Percentiles rank a stretch among this genome's conserved stretches.
These are phyloP conservation scores for Phymastichus coffea DNA, from an alignment of 1,140 invertebrate genomes.

Conservation along the genomic window DNA sequence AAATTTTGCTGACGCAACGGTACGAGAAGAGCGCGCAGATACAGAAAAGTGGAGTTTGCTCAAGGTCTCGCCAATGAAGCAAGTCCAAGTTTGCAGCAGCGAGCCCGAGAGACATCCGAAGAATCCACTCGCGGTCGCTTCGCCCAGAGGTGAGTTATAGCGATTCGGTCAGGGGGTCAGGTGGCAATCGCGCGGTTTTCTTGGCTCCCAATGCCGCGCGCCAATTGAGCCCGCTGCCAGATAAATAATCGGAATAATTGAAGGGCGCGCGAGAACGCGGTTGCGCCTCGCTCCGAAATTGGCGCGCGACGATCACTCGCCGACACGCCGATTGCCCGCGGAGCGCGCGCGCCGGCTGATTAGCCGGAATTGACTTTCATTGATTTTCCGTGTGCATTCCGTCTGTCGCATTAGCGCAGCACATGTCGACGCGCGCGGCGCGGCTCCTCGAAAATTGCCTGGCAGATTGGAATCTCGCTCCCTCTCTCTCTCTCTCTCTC, in stretches of 20 bases:
- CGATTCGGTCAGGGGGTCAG: not conserved
- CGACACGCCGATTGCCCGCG: no score
- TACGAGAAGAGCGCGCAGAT: no score
- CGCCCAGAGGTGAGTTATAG: not conserved
- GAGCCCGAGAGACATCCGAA: not conserved
- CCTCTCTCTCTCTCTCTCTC: no score
- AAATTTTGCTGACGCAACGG: no score
- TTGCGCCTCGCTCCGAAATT: no score
- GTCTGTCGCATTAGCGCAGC: not conserved
- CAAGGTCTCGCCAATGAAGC: not conserved
- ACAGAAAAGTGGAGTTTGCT: no score
- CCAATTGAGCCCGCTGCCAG: not conserved
- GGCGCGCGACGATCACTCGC: no score
- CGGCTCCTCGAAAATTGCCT: constrained; percentile 4
- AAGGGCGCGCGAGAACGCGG: no score
- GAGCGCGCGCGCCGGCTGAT: constrained; percentile 30
- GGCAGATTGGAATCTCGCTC: constrained; percentile 14
- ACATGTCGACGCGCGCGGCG: not conserved
- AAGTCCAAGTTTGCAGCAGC: constrained; percentile 22
- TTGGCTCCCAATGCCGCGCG: not conserved
- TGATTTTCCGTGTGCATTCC: not conserved
- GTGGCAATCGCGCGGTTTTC: not conserved
- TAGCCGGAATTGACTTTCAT: constrained; percentile 7
- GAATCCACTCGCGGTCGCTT: not conserved
- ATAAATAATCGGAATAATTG: constrained; percentile 31